Percentiles rank a stretch among this genome's conserved stretches.
These are phyloP conservation scores for Dione vanillae DNA, from an alignment of 2,888 invertebrate genomes.

Conservation along the genomic window DNA sequence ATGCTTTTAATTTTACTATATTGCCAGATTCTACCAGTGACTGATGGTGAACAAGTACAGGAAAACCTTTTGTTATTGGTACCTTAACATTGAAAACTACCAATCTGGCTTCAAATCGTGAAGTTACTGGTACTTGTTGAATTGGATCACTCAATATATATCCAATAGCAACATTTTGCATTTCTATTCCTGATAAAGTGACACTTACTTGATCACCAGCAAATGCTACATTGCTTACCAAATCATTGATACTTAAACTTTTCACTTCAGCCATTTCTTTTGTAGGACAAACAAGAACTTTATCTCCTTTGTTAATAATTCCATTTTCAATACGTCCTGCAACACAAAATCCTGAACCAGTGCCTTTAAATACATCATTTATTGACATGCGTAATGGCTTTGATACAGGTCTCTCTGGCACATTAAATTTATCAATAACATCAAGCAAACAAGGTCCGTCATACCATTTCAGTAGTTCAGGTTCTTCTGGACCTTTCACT, in stretches of 20 bases:
- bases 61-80: constrained; percentile 95
- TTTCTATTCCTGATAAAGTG: constrained; percentile 92
- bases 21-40: constrained; percentile 95
- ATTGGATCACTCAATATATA: constrained; percentile 93
- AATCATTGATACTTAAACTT: constrained; percentile 89
- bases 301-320: constrained; percentile 92
- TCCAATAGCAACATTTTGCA: constrained; percentile 93
- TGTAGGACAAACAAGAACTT: constrained; percentile 93
- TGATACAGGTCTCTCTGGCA: constrained; percentile 93
- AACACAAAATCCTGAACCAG: constrained; percentile 95
- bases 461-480: constrained; percentile 89
- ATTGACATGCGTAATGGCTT: constrained; percentile 96
- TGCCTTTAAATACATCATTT: constrained; percentile 97
- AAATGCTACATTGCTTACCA: constrained; percentile 89
- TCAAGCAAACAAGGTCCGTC: constrained; percentile 92
- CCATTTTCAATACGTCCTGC: constrained; percentile 97
- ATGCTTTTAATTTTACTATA: constrained; percentile 92
- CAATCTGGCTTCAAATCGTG: constrained; percentile 94
- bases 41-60: constrained; percentile 96
- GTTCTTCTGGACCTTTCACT: constrained; percentile 86
- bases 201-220: constrained; percentile 97
- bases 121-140: constrained; percentile 91
- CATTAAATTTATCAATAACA: constrained; percentile 94
- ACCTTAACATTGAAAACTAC: constrained; percentile 96
- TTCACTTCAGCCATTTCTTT: constrained; percentile 93